Percentiles rank a stretch among this genome's conserved stretches.
phyloP scores from a whole-genome alignment of 2,797 vertebrate genomes.

The Brotula barbata region DNA sequence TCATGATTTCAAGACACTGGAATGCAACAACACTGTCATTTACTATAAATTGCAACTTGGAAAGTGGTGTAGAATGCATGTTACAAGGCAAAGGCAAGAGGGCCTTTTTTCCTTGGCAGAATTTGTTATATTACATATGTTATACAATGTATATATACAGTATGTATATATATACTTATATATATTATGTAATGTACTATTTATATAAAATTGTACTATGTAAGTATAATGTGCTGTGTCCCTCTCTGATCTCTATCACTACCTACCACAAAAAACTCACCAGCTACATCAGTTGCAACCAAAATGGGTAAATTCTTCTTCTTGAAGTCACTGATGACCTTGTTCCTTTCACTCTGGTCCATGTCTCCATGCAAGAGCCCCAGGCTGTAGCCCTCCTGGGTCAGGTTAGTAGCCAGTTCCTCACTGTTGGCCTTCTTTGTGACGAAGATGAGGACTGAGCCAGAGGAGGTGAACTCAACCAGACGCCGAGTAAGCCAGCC shows the following conservation, averaged over 20 bases:
- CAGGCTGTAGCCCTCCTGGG: slow-evolving; percentile 90
- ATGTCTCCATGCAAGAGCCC: slow-evolving; percentile 98
- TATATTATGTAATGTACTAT: too few relatives aligned
- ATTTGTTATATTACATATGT: too few relatives aligned
- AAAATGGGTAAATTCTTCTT: slow-evolving; percentile 92
- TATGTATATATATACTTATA: too few relatives aligned
- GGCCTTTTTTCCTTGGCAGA: too few relatives aligned
- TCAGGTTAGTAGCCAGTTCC: slow-evolving; percentile 92
- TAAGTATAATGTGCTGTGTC: too few relatives aligned
- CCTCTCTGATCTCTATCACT: background rate
- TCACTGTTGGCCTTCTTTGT: slow-evolving; percentile 97
- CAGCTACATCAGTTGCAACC: slow-evolving; percentile 97
- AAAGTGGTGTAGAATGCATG: too few relatives aligned
- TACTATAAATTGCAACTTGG: too few relatives aligned
- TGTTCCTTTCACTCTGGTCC: slow-evolving; percentile 99
- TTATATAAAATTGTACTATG: too few relatives aligned
- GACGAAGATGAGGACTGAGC: slow-evolving; percentile 96
- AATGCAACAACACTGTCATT: too few relatives aligned
- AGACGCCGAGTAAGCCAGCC: slow-evolving; percentile 90
- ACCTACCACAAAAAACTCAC: slow-evolving; percentile 79
- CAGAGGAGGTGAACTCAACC: slow-evolving; percentile 94
- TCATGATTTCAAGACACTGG: too few relatives aligned
- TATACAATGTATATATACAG: too few relatives aligned
- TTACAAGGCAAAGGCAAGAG: too few relatives aligned
- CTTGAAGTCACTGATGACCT: slow-evolving; percentile 98